Base-by-base conservation (phyloP, 1,140 invertebrate species). In the Papilio glaucus region DNA sequence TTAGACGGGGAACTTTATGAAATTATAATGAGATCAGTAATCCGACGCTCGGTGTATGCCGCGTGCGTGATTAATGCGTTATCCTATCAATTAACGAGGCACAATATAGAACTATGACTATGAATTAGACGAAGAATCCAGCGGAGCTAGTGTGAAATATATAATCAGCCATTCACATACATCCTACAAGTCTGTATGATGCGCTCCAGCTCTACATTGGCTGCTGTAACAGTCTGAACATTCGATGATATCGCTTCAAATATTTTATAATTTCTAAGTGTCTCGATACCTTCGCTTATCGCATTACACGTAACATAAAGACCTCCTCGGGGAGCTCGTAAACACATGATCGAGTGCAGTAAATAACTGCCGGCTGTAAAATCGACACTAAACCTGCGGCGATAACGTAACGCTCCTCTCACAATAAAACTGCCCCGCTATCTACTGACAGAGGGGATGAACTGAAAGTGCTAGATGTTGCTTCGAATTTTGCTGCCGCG, bases 351-450 rank as follows among this genome's bases (percentile, higher is more conserved):
- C 37, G 37, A 37, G 24, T 37, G 62, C 33, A 65, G 4, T 65
- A 38, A 39, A 65, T 10, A 39, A 37, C 33, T 13, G 12, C 29
- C 33, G 61, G 29, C 29, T 21, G 62, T 65, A 65, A 65, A 65
- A 7, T 15, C 62, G 33, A 15, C 62, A 65, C 29, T 65, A 65
- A 65, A 65, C 29, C 33, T 13, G 18, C 15, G 33, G n/a, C 37
- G 62, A 65, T 65, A 65, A 37, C 29, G 53, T 26, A 26, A 12
- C 57, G 60, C 24, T 26, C 10, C 57, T 57, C 18, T 13, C 49
- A 26, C 12, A 21, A 26, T 24, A 24, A 57, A 57, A 57, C 24
- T 21, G 45, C 1, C 45, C 15, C 45, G 15, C 7, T 49, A 18
- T 49, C 18, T 21, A 49, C 15, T 49, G 15, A 9, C 45, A 8